Conservation (phyloP, 2,888 invertebrate genomes). For the Molorchus minor region DNA sequence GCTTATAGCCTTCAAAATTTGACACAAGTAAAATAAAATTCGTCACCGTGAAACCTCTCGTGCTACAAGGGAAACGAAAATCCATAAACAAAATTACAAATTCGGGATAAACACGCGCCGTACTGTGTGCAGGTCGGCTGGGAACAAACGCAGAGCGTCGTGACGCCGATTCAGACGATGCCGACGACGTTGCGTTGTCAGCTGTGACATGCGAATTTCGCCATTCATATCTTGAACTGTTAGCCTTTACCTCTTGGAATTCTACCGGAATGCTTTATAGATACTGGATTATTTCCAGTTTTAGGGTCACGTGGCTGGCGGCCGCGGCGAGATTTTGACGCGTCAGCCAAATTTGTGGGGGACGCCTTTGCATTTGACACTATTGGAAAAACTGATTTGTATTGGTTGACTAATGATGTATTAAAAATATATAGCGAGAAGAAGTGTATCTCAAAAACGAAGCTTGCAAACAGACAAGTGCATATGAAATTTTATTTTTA, state of each 20-base stretch:
- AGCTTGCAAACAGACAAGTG: too few species aligned
- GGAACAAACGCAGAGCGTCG: conserved; percentile 34
- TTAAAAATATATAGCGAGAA: too few species aligned
- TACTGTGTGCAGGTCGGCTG: conserved; percentile 32
- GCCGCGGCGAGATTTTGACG: too few species aligned
- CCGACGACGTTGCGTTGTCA: conserved; percentile 31
- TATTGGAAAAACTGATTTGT: too few species aligned
- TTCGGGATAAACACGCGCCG: conserved; percentile 32
- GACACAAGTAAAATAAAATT: background rate
- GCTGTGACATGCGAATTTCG: conserved; percentile 36
- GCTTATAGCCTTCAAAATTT: background rate
- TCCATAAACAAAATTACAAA: conserved; percentile 44
- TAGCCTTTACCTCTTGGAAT: conserved; percentile 8
- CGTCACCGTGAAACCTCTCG: conserved; percentile 1
- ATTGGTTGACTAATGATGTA: too few species aligned
- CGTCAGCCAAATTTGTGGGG: too few species aligned
- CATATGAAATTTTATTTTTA: too few species aligned
- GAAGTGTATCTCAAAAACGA: too few species aligned
- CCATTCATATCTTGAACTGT: conserved; percentile 38
- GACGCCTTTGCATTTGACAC: too few species aligned
- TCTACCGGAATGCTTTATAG: conserved; percentile 19
- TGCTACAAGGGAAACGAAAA: conserved; percentile 19
- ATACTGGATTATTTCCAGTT: too few species aligned
- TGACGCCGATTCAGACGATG: conserved; percentile 39
- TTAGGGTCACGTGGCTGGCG: too few species aligned